Percentiles rank a stretch among this genome's conserved stretches.
phyloP scores from a whole-genome alignment of 1,140 invertebrate genomes.

The Drosophila bifasciata region DNA sequence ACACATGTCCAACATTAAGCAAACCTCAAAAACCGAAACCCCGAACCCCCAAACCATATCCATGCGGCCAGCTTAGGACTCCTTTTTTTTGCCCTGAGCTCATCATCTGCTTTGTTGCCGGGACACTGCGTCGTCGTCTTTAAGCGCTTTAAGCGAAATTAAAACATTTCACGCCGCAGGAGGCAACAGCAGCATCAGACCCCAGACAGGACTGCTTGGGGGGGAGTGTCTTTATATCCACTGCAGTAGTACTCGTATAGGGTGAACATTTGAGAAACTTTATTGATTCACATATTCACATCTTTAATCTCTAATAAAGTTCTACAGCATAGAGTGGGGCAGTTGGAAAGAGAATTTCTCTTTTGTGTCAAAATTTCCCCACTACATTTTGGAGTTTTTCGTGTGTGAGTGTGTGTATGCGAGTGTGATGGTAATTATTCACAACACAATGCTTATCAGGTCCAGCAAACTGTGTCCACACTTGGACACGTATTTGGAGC shows the following conservation, averaged over 20 bases:
- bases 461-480: conserved; percentile 65
- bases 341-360: too few species aligned
- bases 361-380: too few species aligned
- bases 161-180: conserved; percentile 68
- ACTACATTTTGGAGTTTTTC: neutral
- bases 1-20: conserved; percentile 42
- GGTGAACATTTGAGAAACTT: too few species aligned
- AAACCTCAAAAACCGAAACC: conserved; percentile 39
- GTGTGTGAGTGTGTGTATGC: neutral
- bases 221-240: too few species aligned
- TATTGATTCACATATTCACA: too few species aligned
- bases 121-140: conserved; percentile 52
- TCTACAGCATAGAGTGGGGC: too few species aligned
- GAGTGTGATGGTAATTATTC: conserved; percentile 19
- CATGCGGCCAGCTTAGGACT: conserved; percentile 62
- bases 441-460: conserved; percentile 66
- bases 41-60: conserved; percentile 41
- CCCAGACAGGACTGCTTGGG: too few species aligned
- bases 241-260: too few species aligned
- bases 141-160: conserved; percentile 77
- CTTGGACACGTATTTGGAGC: conserved; percentile 63
- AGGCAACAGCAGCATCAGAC: conserved; percentile 8
- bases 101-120: conserved; percentile 51
- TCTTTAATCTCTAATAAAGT: too few species aligned
- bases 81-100: conserved; percentile 4